These are phyloP conservation scores for Cabera pusaria DNA, from an alignment of 2,888 invertebrate genomes.

Conservation along the genomic window DNA sequence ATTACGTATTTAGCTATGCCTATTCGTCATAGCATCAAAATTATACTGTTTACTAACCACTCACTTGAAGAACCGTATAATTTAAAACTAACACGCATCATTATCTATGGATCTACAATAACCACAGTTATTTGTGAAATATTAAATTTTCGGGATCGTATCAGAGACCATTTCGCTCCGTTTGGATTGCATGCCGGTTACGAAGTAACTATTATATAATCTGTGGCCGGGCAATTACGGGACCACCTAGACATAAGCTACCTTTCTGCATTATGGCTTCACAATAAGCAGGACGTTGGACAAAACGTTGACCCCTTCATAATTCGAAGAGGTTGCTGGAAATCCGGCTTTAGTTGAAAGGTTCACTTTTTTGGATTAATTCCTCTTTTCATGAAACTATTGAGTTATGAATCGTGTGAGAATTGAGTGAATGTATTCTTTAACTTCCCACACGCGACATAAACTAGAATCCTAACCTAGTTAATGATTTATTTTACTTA, in stretches of 20 bases:
- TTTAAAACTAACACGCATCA: conserved; percentile 5
- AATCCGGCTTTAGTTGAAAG: too few species aligned
- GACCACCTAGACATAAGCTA: conserved; percentile 16
- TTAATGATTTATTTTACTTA: too few species aligned
- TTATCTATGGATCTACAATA: conserved; percentile 4
- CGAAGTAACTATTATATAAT: too few species aligned
- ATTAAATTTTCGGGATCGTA: too few species aligned
- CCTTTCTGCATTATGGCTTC: conserved; percentile 9
- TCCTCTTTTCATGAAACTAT: too few species aligned
- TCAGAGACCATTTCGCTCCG: conserved; percentile 10
- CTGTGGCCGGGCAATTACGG: conserved; percentile 9
- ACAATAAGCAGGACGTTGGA: conserved; percentile 8
- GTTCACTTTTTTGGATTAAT: too few species aligned
- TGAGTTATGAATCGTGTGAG: too few species aligned
- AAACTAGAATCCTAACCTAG: too few species aligned
- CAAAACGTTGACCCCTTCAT: conserved; percentile 10
- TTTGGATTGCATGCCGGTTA: conserved; percentile 17
- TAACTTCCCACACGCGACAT: too few species aligned
- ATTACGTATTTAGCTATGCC: conserved; percentile 4
- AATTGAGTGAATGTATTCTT: too few species aligned
- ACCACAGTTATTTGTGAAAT: conserved; percentile 9
- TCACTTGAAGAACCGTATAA: conserved; percentile 10
- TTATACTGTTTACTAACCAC: conserved; percentile 14
- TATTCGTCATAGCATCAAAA: conserved; percentile 3
- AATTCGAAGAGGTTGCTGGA: too few species aligned